These are phyloP conservation scores for Anniella stebbinsi DNA, from an alignment of 2,797 vertebrate genomes.

Conservation along the genomic window DNA sequence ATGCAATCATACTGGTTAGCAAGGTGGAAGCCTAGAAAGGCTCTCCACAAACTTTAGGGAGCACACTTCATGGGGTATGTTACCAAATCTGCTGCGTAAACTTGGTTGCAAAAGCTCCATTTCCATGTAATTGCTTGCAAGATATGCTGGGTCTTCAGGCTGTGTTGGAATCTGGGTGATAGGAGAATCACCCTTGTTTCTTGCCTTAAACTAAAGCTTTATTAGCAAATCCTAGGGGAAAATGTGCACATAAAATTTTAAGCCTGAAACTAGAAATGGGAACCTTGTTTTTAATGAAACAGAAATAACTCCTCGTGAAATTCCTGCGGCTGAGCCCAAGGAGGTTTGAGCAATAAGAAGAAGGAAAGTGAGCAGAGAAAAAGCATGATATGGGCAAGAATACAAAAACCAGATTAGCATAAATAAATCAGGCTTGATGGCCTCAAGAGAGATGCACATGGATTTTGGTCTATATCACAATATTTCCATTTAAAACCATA, in stretches of 20 bases:
- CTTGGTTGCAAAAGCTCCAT: background rate
- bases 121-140: background rate
- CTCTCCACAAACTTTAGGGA: background rate
- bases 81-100: background rate
- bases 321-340: constrained; percentile 42
- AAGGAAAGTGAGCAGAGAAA: background rate
- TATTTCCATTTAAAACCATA: background rate
- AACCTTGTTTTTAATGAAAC: constrained; percentile 55
- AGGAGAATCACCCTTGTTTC: background rate
- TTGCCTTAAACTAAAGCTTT: constrained; percentile 39
- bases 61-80: background rate
- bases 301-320: constrained; percentile 52
- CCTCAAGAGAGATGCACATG: background rate
- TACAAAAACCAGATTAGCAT: background rate
- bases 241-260: constrained; percentile 43
- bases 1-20: background rate
- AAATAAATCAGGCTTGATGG: background rate
- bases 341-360: background rate
- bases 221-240: constrained; percentile 21
- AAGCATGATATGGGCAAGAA: background rate
- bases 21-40: background rate
- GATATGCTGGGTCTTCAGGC: no score
- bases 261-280: constrained; percentile 55
- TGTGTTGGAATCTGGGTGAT: no score
- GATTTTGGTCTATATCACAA: constrained; percentile 19